phyloP scores from a whole-genome alignment of 37 sponge, comb jelly and placozoan genomes.

The Oscarella lobularis region DNA sequence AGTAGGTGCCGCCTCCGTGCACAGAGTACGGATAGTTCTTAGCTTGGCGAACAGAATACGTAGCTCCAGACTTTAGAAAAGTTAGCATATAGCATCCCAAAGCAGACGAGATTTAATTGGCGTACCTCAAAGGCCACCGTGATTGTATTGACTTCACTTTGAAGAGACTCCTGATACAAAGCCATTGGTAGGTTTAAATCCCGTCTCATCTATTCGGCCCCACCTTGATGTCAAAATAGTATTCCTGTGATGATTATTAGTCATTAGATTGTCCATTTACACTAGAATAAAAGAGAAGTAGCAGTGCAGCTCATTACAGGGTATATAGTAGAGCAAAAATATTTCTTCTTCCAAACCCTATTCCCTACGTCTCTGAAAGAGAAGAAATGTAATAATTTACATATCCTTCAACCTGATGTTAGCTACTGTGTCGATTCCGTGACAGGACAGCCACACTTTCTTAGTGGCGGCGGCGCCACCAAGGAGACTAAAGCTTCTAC shows the following conservation, averaged over 20 bases:
- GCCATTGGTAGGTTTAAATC: background rate
- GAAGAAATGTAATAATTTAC: no score
- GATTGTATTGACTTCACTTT: constrained; percentile 24
- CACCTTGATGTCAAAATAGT: constrained; percentile 53
- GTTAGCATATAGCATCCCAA: background rate
- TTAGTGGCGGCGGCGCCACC: constrained; percentile 1
- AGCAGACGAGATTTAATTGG: no score
- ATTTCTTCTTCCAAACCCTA: no score
- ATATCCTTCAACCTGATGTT: constrained; percentile 60
- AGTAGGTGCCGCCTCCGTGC: constrained; percentile 18
- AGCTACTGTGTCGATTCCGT: constrained; percentile 70
- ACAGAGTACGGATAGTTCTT: constrained; percentile 46
- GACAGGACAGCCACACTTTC: constrained; percentile 39
- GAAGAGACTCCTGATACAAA: constrained; percentile 12
- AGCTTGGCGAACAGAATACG: constrained; percentile 27
- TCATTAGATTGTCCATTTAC: constrained; percentile 16
- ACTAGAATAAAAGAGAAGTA: constrained; percentile 21
- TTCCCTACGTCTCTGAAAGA: no score
- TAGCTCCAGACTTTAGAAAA: constrained; percentile 37
- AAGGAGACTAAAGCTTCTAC: constrained; percentile 6
- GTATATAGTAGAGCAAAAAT: no score
- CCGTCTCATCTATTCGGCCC: background rate
- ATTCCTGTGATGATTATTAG: constrained; percentile 37
- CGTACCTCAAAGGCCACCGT: constrained; percentile 36
- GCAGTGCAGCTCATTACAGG: no score